Conservation (phyloP, 1,140 invertebrate species). For the Drosophila arizonae region DNA sequence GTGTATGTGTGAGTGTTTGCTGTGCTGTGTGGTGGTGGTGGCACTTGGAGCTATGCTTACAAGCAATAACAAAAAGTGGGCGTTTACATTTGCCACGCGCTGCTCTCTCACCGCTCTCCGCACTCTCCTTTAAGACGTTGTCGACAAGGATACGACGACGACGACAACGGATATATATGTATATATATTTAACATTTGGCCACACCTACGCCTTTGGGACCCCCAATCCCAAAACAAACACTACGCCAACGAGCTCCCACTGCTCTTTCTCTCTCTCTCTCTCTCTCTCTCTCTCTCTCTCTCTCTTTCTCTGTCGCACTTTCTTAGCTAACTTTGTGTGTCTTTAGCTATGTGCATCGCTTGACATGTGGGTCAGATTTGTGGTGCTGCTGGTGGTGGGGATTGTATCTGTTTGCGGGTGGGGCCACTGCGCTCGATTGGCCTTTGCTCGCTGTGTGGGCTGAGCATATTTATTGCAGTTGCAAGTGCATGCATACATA, state of each 20-base stretch:
- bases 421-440: slow-evolving; percentile 30
- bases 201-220: slow-evolving; percentile 59
- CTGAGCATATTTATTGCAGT: slow-evolving; percentile 5
- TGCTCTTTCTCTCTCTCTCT: background rate
- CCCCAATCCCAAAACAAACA: slow-evolving; percentile 8
- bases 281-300: background rate
- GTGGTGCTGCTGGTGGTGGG: background rate
- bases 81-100: slow-evolving; percentile 55
- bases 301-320: background rate
- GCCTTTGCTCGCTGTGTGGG: slow-evolving; percentile 26
- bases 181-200: slow-evolving; percentile 62
- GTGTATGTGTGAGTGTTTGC: background rate
- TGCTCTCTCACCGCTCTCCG: slow-evolving; percentile 40
- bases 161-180: slow-evolving; percentile 19
- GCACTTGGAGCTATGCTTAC: slow-evolving; percentile 33
- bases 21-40: slow-evolving; percentile 31
- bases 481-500: background rate
- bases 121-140: slow-evolving; percentile 43
- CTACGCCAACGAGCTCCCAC: background rate
- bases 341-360: slow-evolving; percentile 31
- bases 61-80: slow-evolving; percentile 59
- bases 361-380: slow-evolving; percentile 69
- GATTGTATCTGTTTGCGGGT: slow-evolving; percentile 5
- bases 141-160: slow-evolving; percentile 30
- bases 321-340: slow-evolving; percentile 2